These are phyloP conservation scores for Hirudo medicinalis DNA, from an alignment of 1,140 invertebrate genomes.

Conservation along the genomic window DNA sequence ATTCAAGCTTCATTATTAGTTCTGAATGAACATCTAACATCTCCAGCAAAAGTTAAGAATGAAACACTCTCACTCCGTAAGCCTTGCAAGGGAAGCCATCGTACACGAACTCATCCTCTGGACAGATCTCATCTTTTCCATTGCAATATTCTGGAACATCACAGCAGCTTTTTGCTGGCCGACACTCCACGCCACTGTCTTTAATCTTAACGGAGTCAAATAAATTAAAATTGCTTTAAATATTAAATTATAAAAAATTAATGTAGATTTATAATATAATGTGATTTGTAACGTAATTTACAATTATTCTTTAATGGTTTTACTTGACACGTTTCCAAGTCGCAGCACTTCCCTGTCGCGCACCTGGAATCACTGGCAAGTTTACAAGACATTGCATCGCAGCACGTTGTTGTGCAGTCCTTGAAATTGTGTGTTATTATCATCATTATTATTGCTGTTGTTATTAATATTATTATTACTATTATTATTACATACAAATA, in stretches of 20 bases:
- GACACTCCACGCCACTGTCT: constrained; percentile 62
- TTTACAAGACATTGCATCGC: constrained; percentile 73
- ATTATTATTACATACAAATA: too few species aligned
- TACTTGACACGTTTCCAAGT: constrained; percentile 55
- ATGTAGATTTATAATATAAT: too few species aligned
- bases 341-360: constrained; percentile 84
- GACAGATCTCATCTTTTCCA: constrained; percentile 82
- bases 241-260: constrained; percentile 3
- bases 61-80: constrained; percentile 28
- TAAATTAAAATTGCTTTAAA: too few species aligned
- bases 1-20: too few species aligned
- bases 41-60: too few species aligned
- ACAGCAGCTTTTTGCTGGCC: constrained; percentile 64
- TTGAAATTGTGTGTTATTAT: constrained; percentile 27
- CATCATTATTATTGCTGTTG: too few species aligned
- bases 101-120: constrained; percentile 74
- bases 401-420: constrained; percentile 72
- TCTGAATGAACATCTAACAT: too few species aligned
- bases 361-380: constrained; percentile 71
- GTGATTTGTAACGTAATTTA: too few species aligned
- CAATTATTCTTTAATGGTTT: too few species aligned
- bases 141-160: constrained; percentile 91
- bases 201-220: constrained; percentile 47
- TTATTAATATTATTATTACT: too few species aligned
- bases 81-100: constrained; percentile 62